Evolutionary conservation across 2,797 vertebrate genomes (phyloP).

Genomic region (Melanotaenia pygmaea): DNA sequence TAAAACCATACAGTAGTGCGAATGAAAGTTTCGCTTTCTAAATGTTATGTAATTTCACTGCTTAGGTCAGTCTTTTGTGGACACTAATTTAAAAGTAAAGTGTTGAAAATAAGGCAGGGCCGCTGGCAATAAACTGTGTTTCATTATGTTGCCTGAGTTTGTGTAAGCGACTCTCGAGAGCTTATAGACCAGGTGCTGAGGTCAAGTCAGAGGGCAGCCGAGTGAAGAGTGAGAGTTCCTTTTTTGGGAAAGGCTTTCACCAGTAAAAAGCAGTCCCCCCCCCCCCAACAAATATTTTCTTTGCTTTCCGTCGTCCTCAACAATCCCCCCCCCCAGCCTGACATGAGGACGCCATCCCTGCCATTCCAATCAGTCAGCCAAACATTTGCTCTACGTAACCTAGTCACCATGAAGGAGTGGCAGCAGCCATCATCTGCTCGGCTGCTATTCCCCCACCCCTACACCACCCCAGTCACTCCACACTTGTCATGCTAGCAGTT

Average conservation of each 20-base stretch:
- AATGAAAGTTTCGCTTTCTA: constrained; percentile 27
- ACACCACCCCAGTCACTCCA: constrained; percentile 5
- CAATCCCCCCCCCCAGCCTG: constrained; percentile 43
- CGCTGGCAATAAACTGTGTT: neutral
- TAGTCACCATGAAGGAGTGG: constrained; percentile 53
- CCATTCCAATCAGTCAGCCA: constrained; percentile 71
- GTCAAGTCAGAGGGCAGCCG: constrained; percentile 56
- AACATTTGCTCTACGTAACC: constrained; percentile 68
- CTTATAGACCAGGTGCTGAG: constrained; percentile 58
- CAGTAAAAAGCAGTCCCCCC: constrained; percentile 51
- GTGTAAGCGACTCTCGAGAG: constrained; percentile 8
- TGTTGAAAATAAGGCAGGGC: constrained; percentile 9
- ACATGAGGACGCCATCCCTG: constrained; percentile 57
- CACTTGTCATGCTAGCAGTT: constrained; percentile 71
- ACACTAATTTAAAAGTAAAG: neutral
- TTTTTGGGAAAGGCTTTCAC: constrained; percentile 70
- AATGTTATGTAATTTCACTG: constrained; percentile 12
- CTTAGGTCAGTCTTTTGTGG: neutral
- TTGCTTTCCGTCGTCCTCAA: constrained; percentile 58
- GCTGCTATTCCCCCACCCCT: constrained; percentile 46
- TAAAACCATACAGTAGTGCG: constrained; percentile 1
- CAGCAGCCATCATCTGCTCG: constrained; percentile 65
- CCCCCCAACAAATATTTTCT: constrained; percentile 58
- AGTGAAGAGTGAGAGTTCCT: constrained; percentile 64
- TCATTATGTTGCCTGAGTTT: constrained; percentile 14